Percentiles rank a stretch among this genome's conserved stretches.
Conservation (phyloP, 2,888 invertebrate genomes). For the Rambutsinella grinnellia region DNA sequence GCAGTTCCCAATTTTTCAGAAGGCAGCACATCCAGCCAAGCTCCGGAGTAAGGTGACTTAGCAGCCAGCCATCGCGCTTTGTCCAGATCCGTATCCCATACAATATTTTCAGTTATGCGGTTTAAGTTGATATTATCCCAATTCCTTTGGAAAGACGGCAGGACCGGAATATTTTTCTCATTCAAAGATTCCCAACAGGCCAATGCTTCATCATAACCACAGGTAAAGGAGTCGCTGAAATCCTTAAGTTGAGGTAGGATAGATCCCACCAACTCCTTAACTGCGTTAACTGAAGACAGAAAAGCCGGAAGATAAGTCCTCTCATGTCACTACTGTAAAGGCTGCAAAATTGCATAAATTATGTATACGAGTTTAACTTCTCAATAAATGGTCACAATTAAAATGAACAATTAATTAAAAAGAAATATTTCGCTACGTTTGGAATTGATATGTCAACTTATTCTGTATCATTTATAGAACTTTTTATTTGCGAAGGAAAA, state of each 20-base stretch:
- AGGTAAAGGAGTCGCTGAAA: not conserved
- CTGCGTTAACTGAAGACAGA: not conserved
- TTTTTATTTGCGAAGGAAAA: too few species aligned
- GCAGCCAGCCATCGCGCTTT: not conserved
- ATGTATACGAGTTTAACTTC: too few species aligned
- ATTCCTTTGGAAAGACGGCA: not conserved
- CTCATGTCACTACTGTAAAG: too few species aligned
- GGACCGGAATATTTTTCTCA: not conserved
- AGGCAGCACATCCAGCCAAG: slow-evolving; percentile 15
- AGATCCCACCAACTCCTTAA: not conserved
- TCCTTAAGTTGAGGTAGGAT: not conserved
- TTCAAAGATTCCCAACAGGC: too few species aligned
- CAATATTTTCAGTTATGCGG: not conserved
- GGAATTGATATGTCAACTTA: too few species aligned
- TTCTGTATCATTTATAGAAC: too few species aligned
- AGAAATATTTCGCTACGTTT: too few species aligned
- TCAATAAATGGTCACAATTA: too few species aligned
- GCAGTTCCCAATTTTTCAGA: slow-evolving; percentile 12
- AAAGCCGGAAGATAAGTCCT: slow-evolving; percentile 12
- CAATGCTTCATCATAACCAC: too few species aligned
- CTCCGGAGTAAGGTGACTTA: not conserved
- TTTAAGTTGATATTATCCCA: not conserved
- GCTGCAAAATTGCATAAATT: too few species aligned
- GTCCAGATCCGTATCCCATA: not conserved
- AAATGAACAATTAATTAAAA: too few species aligned